These are phyloP conservation scores for Oryzias curvinotus DNA, from an alignment of 2,113 vertebrate species.

Conservation along the genomic window DNA sequence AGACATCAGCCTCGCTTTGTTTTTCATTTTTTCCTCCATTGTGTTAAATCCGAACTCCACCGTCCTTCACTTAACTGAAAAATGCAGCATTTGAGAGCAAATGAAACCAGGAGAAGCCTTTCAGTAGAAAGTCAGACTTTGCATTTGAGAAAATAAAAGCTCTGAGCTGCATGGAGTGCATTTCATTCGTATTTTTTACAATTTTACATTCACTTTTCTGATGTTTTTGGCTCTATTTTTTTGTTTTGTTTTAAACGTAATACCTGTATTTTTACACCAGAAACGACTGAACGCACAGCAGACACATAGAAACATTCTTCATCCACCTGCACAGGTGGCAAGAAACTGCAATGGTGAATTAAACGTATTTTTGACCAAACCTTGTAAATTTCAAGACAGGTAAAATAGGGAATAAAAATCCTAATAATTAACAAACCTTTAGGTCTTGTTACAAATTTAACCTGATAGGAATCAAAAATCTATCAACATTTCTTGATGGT, in stretches of 20 bases:
- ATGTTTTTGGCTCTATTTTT: constrained; percentile 3
- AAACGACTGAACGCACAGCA: not conserved
- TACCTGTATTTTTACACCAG: not conserved
- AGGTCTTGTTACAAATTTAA: not conserved
- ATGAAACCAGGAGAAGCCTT: too few species aligned
- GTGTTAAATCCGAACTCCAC: constrained; percentile 30
- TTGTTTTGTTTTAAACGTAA: constrained; percentile 41
- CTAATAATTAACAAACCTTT: not conserved
- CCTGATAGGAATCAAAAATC: not conserved
- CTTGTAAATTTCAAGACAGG: too few species aligned
- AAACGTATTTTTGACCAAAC: too few species aligned
- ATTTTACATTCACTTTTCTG: constrained; percentile 43
- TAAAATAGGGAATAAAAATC: too few species aligned
- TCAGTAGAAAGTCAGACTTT: not conserved
- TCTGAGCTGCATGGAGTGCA: constrained; percentile 12
- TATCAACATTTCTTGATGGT: not conserved
- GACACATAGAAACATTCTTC: too few species aligned
- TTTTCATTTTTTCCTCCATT: constrained; percentile 24
- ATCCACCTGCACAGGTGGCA: too few species aligned
- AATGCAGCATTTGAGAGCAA: constrained; percentile 12
- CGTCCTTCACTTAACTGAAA: constrained; percentile 11
- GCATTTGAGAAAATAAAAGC: constrained; percentile 27
- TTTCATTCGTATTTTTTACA: constrained; percentile 46
- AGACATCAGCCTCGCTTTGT: constrained; percentile 4
- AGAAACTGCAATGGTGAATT: too few species aligned